A percentile compares a stretch with the other conserved stretches of the same genome.
phyloP scores from a whole-genome alignment of 2,888 invertebrate species.

The Macrosiphum euphorbiae region DNA sequence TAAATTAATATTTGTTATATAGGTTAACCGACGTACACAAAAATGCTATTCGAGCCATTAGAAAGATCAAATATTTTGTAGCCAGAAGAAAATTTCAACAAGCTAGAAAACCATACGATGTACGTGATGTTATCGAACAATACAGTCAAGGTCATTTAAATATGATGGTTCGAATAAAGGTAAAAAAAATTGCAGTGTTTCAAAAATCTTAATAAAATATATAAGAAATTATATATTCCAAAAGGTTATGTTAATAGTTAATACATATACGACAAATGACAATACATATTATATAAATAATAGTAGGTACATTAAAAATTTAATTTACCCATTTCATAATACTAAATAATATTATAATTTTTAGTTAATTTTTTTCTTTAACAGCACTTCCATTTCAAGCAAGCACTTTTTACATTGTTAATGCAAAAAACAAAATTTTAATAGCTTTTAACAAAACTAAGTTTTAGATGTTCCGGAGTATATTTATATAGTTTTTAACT shows the following conservation, averaged over 20 bases:
- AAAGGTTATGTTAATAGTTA: background rate
- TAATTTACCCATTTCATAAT: background rate
- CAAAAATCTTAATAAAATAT: background rate
- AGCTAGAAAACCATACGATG: constrained; percentile 87
- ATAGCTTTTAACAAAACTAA: too few relatives aligned
- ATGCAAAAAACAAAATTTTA: background rate
- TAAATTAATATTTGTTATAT: constrained; percentile 67
- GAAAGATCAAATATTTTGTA: constrained; percentile 85
- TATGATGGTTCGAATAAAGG: constrained; percentile 90
- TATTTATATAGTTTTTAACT: background rate
- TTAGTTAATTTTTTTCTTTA: background rate
- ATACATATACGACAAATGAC: background rate
- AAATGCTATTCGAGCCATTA: constrained; percentile 82
- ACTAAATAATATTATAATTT: background rate
- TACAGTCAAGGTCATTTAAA: constrained; percentile 89
- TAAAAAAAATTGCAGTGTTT: constrained; percentile 69
- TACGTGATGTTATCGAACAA: constrained; percentile 87
- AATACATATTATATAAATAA: background rate
- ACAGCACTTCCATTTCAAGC: background rate
- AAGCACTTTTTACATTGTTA: background rate
- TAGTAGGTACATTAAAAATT: background rate
- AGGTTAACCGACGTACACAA: constrained; percentile 83
- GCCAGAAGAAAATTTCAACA: constrained; percentile 84
- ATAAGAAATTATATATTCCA: background rate
- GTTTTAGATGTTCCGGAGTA: background rate